phyloP scores from a whole-genome alignment of 2,888 invertebrate species.

The Orthosia gracilis region DNA sequence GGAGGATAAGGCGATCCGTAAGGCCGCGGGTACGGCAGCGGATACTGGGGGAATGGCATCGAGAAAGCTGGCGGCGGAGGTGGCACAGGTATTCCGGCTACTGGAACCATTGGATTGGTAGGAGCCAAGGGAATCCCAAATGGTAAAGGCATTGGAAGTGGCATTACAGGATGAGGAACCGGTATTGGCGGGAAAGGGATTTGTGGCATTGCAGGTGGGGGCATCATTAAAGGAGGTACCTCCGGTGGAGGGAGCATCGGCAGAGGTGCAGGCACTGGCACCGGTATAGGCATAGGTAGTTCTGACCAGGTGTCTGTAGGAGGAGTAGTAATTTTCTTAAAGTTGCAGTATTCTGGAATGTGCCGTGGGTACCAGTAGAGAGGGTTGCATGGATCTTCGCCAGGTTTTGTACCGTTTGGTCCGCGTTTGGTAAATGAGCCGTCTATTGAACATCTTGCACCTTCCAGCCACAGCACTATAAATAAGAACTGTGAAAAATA shows the following conservation, averaged over 20 bases:
- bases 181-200: conserved; percentile 29
- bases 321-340: conserved; percentile 37
- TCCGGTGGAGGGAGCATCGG: conserved; percentile 47
- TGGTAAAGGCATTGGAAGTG: conserved; percentile 61
- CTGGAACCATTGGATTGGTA: conserved; percentile 67
- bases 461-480: conserved; percentile 52
- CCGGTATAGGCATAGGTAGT: conserved; percentile 58
- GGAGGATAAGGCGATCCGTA: background rate
- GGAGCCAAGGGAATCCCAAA: conserved; percentile 70
- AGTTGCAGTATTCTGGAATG: conserved; percentile 72
- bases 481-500: conserved; percentile 70
- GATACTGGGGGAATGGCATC: conserved; percentile 13
- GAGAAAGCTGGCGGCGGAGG: conserved; percentile 21
- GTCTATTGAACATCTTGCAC: conserved; percentile 70
- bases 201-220: conserved; percentile 35
- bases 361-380: conserved; percentile 82
- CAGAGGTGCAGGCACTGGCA: conserved; percentile 49
- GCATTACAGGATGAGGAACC: conserved; percentile 52
- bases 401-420: conserved; percentile 36
- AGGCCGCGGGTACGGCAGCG: background rate
- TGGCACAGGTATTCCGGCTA: conserved; percentile 49
- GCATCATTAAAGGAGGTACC: conserved; percentile 45
- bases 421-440: conserved; percentile 60
- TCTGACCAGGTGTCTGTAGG: conserved; percentile 30
- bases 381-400: conserved; percentile 81